Base-by-base conservation (phyloP, 1,140 invertebrate species). In the Akabosia matsudoensis region DNA sequence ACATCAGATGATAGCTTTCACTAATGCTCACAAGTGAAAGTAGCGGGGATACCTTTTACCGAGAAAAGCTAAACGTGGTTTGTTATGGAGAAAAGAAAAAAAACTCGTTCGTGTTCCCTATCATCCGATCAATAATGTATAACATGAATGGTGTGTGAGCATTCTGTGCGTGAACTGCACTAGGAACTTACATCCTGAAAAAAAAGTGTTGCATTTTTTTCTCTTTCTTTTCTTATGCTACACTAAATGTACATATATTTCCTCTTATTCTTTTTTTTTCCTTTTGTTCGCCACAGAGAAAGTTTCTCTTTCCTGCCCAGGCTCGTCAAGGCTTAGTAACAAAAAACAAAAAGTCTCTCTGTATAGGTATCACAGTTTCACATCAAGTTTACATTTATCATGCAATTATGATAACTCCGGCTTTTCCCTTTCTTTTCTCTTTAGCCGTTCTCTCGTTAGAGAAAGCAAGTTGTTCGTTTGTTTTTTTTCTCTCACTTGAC, bases 401-500 rank as follows among this genome's bases (percentile, higher is more conserved):
- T 45, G 7, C 18, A 10, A 45, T 45, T 45, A 45, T 45, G 7
- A 45, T 45, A 10, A 45, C 7, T 45, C 37, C 37, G 7, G 37
- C 54, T 56, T 24, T 56, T 22, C 7, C 54, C 24, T 56, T 56
- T 24, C 24, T 24, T 56, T 56, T 56, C 54, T 56, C 37, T 45
- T 45, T 45, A 18, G 37, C 18, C 18, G 7, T 7, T 7, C 37
- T 45, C 37, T 45, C 7, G 7, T 45, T 45, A 10, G 7, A 45
- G 37, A 45, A 45, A 18, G 37, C 7, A 56, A 56, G 24, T n/a
- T n/a, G 54, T 56, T 56, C 4, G 54, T 56, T 56, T 24, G 24
- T 56, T 56, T 56, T 56, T 56, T n/a, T n/a, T n/a, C n/a, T n/a
- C n/a, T 13, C 54, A 56, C 54, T 56, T 56, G 54, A 56, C 54